phyloP scores from a whole-genome alignment of 2,113 vertebrate genomes.

The Bufo bufo region DNA sequence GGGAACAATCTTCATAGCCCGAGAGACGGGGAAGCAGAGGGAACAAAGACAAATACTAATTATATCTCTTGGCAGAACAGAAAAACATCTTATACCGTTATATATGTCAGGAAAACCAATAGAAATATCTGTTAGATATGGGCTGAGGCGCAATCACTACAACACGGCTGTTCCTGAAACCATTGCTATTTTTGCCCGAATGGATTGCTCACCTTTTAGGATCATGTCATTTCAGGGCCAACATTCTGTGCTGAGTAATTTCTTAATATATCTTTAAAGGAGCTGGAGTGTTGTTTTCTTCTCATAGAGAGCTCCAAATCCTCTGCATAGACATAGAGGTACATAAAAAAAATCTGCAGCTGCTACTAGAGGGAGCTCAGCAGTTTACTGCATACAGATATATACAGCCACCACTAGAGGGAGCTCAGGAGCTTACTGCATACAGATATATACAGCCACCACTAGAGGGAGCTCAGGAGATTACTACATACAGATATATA shows the following conservation, averaged over 20 bases:
- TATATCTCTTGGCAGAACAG: neutral
- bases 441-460: too few relatives aligned
- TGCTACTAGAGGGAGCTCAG: too few relatives aligned
- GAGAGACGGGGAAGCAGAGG: neutral
- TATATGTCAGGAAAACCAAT: neutral
- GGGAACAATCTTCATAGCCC: neutral
- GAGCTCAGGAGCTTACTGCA: too few relatives aligned
- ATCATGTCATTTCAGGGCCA: neutral
- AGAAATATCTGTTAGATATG: neutral
- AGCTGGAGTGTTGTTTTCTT: neutral
- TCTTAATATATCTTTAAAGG: neutral
- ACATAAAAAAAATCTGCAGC: too few relatives aligned
- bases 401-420: too few relatives aligned
- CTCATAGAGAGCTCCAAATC: too few relatives aligned
- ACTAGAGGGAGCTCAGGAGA: too few relatives aligned
- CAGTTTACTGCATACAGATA: too few relatives aligned
- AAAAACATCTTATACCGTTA: neutral
- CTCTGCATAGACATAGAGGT: neutral
- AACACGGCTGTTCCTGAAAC: neutral
- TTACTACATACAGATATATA: too few relatives aligned
- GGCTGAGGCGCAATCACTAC: neutral
- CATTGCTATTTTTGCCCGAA: neutral
- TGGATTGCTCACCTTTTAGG: neutral
- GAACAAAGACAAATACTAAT: constrained; percentile 12
- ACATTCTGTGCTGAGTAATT: neutral